These are phyloP conservation scores for Halocynthia aurantium DNA, from an alignment of 23 tunicate species.

Conservation along the genomic window DNA sequence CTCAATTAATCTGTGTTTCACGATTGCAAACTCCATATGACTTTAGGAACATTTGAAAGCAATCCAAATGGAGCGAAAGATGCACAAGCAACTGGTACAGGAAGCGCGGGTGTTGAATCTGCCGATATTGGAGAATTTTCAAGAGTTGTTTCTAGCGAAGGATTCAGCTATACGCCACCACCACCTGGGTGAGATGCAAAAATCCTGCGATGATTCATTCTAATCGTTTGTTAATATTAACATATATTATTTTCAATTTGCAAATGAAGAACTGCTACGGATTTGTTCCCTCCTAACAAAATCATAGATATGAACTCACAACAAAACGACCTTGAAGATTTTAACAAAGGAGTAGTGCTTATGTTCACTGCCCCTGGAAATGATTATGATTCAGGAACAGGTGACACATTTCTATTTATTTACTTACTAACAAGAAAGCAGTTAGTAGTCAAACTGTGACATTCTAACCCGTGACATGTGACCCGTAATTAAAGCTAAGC, in stretches of 20 bases:
- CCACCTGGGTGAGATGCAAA: too few relatives aligned
- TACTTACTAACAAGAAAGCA: background rate
- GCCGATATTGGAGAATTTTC: slow-evolving; percentile 27
- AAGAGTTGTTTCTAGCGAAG: slow-evolving; percentile 39
- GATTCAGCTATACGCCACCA: too few relatives aligned
- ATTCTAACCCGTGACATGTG: too few relatives aligned
- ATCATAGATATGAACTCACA: slow-evolving; percentile 42
- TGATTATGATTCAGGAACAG: slow-evolving; percentile 67
- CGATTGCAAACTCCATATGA: too few relatives aligned
- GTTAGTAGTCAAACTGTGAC: too few relatives aligned
- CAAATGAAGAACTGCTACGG: slow-evolving; percentile 14
- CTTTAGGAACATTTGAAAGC: too few relatives aligned
- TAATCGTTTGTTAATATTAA: too few relatives aligned
- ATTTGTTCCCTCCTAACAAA: slow-evolving; percentile 49
- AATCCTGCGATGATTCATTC: too few relatives aligned
- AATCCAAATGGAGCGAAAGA: too few relatives aligned
- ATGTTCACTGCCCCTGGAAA: slow-evolving; percentile 74
- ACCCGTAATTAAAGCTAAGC: background rate
- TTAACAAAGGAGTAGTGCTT: slow-evolving; percentile 30
- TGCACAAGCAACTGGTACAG: background rate
- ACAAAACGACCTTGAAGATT: slow-evolving; percentile 33
- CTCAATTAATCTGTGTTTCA: too few relatives aligned
- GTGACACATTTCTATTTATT: slow-evolving; percentile 25
- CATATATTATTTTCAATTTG: too few relatives aligned
- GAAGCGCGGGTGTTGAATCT: slow-evolving; percentile 8